Base-by-base conservation (phyloP, 2,797 vertebrate species). In the Anas flavirostris region DNA sequence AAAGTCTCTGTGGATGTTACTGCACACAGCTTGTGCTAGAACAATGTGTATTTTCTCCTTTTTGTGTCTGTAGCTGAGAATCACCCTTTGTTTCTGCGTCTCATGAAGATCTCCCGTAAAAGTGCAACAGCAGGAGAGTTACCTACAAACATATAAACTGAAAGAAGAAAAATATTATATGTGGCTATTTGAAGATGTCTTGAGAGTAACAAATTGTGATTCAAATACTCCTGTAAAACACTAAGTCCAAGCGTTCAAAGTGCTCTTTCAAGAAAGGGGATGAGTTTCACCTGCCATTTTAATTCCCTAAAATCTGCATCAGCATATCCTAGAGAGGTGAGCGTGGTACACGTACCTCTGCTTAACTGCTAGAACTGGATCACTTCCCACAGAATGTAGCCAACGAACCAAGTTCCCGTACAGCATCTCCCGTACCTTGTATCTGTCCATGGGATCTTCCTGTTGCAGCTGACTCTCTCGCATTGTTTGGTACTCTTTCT, bases 371-470 rank as follows among this genome's bases (percentile, higher is more conserved):
- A 50, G 39, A 29, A n/a, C 29, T 0, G 3, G 10, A 16, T 43
- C 53, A 13, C 28, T 91, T 68, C 92, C 77, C 2, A 1, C 0
- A 3, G 53, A 31, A 66, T 12, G 39, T 13, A 21, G 50, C 55
- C 88, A 53, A 31, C 1, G 37, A 41, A 76, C 46, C 19, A 28
- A 53, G 18, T 56, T 52, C 55, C 81, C 77, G 3, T 0, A 17
- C 0, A 60, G 44, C 25, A 58, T 4, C 80, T 90, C 64, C 69
- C 93, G 9, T 98, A 99, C 98, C 99, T 99, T 99, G 88, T 99
- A 99, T 97, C 99, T 98, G 93, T 99, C 99, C 93, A 99, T 99
- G 29, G 99, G 99, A 96, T 99, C 99, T 59, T 99, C 99, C 96
- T 99, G 99, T 50, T 99, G 99, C 66, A 99, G 98, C 97, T 99